Base-by-base conservation (phyloP, 2,113 vertebrate genomes). In the Electrona antarctica region DNA sequence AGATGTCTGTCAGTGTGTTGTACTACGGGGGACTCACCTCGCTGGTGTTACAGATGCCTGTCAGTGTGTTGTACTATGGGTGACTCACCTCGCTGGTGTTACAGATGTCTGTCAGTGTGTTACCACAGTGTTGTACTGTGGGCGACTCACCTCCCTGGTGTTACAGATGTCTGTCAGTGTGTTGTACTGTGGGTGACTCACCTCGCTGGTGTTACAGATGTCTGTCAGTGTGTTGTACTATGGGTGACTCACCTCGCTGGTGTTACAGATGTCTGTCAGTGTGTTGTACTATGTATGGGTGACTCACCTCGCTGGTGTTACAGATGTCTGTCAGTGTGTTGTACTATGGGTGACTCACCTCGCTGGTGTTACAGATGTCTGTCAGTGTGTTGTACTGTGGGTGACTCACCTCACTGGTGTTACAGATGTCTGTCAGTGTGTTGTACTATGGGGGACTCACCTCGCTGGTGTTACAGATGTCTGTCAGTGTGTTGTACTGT, bases 171-270 rank as follows among this genome's bases (percentile, higher is more conserved):
- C 95, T 79, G 94, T 95, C 83, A 99, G 90, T 46, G 93, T 93
- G 0, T 94, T 90, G n/a, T n/a, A n/a, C n/a, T n/a, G n/a, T 13
- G 3, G 5, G 33, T 15, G 54, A 51, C 85, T 91, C 94, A 99
- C 97, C 95, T 99, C 97, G 56, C 93, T 96, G 0, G 96, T 97
- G 90, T 94, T 96, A 89, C 97, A 99, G 92, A 99, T 97, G 70
- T 95, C 95, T 79, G 94, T 95, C 83, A 99, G 90, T 46, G 93
- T 93, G 0, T 94, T 90, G n/a, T n/a, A n/a, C n/a, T n/a, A n/a
- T 13, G 3, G 5, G 33, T 15, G 54, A 51, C 85, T 91, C 94
- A 99, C 97, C 95, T 99, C 97, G 56, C 93, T 96, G 0, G 96
- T 97, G 90, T 94, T 96, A 89, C 97, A 99, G 92, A 99, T 97